Percentiles rank a stretch among this genome's conserved stretches.
These are phyloP conservation scores for Spicauda simplicius DNA, from an alignment of 2,888 invertebrate genomes.

Conservation along the genomic window DNA sequence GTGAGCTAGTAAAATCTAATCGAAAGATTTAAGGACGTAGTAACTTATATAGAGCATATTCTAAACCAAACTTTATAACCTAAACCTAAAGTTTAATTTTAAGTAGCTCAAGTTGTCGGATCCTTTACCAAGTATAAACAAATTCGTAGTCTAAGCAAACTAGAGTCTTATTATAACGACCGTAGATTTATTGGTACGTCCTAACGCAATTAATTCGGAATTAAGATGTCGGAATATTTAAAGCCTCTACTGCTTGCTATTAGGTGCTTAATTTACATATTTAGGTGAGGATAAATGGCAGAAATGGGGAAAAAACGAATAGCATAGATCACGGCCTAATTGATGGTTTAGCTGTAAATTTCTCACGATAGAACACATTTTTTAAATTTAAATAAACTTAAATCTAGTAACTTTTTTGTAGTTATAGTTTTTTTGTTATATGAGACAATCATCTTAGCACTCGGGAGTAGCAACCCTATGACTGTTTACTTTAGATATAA, in stretches of 20 bases:
- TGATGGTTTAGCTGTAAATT: slow-evolving; percentile 12
- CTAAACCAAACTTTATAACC: slow-evolving; percentile 40
- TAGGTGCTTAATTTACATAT: slow-evolving; percentile 41
- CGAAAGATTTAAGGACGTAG: slow-evolving; percentile 48
- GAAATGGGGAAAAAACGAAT: slow-evolving; percentile 19
- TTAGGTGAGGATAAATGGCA: slow-evolving; percentile 29
- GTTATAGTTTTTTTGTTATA: too few relatives aligned
- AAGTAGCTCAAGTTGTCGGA: background rate
- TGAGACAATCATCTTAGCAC: too few relatives aligned
- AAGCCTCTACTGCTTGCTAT: slow-evolving; percentile 41
- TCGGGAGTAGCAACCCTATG: too few relatives aligned
- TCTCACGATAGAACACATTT: background rate
- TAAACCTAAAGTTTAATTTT: slow-evolving; percentile 44
- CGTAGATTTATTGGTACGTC: slow-evolving; percentile 71
- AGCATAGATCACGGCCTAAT: slow-evolving; percentile 26
- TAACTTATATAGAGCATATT: slow-evolving; percentile 27
- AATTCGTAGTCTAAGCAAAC: slow-evolving; percentile 60
- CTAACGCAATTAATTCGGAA: slow-evolving; percentile 69
- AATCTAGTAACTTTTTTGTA: too few relatives aligned
- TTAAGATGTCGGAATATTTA: slow-evolving; percentile 65
- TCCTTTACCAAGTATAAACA: slow-evolving; percentile 30
- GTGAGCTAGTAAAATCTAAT: slow-evolving; percentile 67
- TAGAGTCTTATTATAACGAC: slow-evolving; percentile 66
- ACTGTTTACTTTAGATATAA: too few relatives aligned
- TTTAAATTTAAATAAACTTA: background rate